Evolutionary conservation across 2,888 invertebrate species (phyloP).

Genomic region (Yponomeuta sedellus): DNA sequence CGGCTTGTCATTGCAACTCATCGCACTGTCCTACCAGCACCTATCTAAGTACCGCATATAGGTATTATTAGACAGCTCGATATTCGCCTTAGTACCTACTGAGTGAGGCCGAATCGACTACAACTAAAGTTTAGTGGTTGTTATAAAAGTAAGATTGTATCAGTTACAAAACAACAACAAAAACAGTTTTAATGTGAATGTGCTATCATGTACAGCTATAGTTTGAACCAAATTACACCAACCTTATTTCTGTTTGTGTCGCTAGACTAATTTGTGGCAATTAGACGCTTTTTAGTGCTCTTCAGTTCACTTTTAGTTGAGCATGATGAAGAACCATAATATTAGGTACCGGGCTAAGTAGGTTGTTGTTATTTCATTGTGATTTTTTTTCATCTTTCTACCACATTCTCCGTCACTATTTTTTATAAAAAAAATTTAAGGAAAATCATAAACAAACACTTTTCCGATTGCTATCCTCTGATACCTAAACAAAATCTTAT

Average conservation of each 20-base stretch:
- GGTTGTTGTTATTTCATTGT: background rate
- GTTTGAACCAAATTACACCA: background rate
- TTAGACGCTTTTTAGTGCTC: background rate
- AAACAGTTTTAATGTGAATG: no score
- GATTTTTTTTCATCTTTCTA: background rate
- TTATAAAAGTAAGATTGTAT: no score
- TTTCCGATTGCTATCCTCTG: background rate
- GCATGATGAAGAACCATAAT: background rate
- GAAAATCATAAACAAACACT: background rate
- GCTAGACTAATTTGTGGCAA: background rate
- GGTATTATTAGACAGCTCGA: no score
- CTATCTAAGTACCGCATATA: no score
- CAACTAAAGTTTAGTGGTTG: no score
- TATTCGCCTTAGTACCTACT: no score
- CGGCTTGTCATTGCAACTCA: background rate
- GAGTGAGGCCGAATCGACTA: no score
- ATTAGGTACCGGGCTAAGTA: background rate
- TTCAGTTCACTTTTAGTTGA: background rate
- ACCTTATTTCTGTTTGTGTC: background rate
- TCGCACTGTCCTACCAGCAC: background rate
- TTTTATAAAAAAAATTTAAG: no score
- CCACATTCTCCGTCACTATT: background rate
- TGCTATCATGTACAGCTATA: background rate
- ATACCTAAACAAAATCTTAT: background rate
- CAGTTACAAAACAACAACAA: no score